Conservation (phyloP, 2,797 vertebrate genomes). For the Mareca penelope region DNA sequence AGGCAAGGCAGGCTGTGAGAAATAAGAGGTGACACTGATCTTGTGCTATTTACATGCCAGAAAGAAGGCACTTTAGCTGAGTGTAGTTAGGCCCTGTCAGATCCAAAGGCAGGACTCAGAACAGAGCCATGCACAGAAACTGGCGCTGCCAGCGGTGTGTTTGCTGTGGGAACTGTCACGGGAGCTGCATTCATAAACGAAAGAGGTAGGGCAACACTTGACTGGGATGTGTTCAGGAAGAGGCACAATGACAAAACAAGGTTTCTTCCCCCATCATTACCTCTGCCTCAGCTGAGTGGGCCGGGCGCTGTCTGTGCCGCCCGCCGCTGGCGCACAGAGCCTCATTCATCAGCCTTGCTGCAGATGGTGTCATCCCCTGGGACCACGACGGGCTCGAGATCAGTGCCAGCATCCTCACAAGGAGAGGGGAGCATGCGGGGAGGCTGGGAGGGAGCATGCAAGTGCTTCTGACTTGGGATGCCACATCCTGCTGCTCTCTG, state of each 20-base stretch:
- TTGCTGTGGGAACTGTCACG: background rate
- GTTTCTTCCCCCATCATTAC: constrained; percentile 54
- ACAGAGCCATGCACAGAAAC: background rate
- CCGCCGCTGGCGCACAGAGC: constrained; percentile 27
- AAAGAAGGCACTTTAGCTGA: background rate
- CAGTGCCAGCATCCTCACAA: constrained; percentile 20
- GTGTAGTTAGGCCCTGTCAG: background rate
- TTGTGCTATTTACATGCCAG: fast-evolving
- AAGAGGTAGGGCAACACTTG: constrained; percentile 10
- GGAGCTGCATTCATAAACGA: background rate
- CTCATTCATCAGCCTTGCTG: constrained; percentile 60
- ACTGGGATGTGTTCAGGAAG: background rate
- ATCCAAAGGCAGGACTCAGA: background rate
- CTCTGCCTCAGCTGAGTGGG: constrained; percentile 32
- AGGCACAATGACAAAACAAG: constrained; percentile 24
- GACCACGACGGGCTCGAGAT: constrained; percentile 44
- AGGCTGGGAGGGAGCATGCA: background rate
- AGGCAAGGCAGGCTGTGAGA: background rate
- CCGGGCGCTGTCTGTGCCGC: constrained; percentile 33
- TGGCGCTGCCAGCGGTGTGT: background rate
- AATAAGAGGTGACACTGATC: background rate
- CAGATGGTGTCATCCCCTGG: constrained; percentile 72
- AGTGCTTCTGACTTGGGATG: background rate
- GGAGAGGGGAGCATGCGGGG: background rate
- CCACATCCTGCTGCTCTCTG: background rate